These are phyloP conservation scores for Lagria hirta DNA, from an alignment of 2,888 invertebrate species.

Conservation along the genomic window DNA sequence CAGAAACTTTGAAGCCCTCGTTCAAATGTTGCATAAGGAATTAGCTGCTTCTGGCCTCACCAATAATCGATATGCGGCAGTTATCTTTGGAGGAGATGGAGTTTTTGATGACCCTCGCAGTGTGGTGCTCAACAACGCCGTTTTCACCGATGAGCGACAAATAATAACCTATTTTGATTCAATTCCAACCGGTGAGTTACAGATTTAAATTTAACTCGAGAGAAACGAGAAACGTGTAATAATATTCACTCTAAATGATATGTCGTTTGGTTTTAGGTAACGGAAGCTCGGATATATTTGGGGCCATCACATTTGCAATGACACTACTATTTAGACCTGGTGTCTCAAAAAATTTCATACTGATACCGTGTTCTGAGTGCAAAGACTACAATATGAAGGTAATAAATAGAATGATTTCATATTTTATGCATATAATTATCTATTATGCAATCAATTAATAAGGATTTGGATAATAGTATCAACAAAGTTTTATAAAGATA, in stretches of 20 bases:
- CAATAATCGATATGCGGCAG: conserved; percentile 79
- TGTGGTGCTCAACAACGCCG: conserved; percentile 69
- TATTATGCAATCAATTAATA: too few relatives aligned
- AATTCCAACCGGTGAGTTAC: conserved; percentile 63
- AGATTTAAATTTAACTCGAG: conserved; percentile 15
- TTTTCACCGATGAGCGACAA: conserved; percentile 67
- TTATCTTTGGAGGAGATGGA: conserved; percentile 79
- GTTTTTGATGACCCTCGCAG: conserved; percentile 73
- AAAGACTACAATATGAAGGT: conserved; percentile 69
- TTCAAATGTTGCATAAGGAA: conserved; percentile 70
- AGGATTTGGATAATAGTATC: too few relatives aligned
- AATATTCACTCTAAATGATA: conserved; percentile 10
- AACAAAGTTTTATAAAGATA: too few relatives aligned
- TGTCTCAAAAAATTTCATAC: conserved; percentile 78
- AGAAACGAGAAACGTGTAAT: conserved; percentile 8
- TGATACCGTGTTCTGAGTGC: conserved; percentile 80
- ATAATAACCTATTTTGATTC: conserved; percentile 69
- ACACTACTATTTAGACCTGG: conserved; percentile 78
- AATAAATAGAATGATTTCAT: too few relatives aligned
- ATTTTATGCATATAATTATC: too few relatives aligned
- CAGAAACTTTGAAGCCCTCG: conserved; percentile 69
- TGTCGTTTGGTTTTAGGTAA: conserved; percentile 46
- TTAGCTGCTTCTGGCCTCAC: conserved; percentile 61
- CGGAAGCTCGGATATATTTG: conserved; percentile 71
- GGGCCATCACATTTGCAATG: conserved; percentile 73